A percentile compares a stretch with the other conserved stretches of the same genome.
These are phyloP conservation scores for Pangasius krempfi DNA, from an alignment of 2,797 vertebrate genomes.

Conservation along the genomic window DNA sequence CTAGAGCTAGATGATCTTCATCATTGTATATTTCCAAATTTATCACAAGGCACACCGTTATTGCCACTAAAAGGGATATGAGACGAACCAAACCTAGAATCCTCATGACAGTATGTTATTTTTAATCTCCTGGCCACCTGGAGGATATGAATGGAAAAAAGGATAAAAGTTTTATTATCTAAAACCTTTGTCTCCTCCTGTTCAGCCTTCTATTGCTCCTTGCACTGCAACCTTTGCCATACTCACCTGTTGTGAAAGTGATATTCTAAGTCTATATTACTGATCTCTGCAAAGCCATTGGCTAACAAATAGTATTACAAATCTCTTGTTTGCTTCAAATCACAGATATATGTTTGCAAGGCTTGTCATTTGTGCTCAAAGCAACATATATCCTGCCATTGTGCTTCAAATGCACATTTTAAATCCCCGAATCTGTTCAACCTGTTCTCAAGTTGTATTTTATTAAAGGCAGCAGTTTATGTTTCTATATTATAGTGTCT, in stretches of 20 bases:
- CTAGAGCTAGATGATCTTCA: neutral
- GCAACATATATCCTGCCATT: slow-evolving; percentile 46
- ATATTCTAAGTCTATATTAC: slow-evolving; percentile 82
- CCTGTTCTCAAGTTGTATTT: slow-evolving; percentile 13
- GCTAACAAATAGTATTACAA: slow-evolving; percentile 80
- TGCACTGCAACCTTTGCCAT: slow-evolving; percentile 61
- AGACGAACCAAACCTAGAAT: slow-evolving; percentile 7
- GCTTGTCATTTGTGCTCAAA: slow-evolving; percentile 60
- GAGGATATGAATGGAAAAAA: slow-evolving; percentile 53
- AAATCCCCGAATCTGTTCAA: slow-evolving; percentile 43
- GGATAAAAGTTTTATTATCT: slow-evolving; percentile 59
- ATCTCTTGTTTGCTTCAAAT: slow-evolving; percentile 68
- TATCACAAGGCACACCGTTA: neutral
- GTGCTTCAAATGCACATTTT: slow-evolving; percentile 48
- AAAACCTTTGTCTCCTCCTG: slow-evolving; percentile 51
- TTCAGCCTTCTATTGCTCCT: slow-evolving; percentile 10
- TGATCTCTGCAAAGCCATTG: slow-evolving; percentile 77
- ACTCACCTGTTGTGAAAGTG: slow-evolving; percentile 80
- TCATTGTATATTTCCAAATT: neutral
- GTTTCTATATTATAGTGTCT: slow-evolving; percentile 6
- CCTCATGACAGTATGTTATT: slow-evolving; percentile 39
- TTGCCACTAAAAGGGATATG: neutral
- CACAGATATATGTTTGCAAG: slow-evolving; percentile 70
- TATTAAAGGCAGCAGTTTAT: slow-evolving; percentile 31
- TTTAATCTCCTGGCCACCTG: slow-evolving; percentile 53